Conservation (phyloP, 2,888 invertebrate genomes). For the Tortricodes alternella region DNA sequence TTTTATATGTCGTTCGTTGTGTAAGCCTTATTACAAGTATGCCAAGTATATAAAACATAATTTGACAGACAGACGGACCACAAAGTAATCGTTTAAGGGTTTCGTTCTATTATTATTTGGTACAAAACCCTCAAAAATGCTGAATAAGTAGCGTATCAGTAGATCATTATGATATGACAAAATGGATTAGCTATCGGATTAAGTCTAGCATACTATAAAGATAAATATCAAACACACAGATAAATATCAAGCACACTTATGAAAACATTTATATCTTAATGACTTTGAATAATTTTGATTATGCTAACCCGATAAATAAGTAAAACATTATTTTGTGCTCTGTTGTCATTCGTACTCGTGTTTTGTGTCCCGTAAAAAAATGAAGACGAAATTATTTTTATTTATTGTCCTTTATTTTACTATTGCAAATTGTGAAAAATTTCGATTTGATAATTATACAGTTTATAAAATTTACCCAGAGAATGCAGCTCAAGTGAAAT, state of each 20-base stretch:
- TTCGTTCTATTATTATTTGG: too few species aligned
- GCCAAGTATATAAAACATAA: too few species aligned
- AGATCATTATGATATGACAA: background rate
- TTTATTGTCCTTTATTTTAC: background rate
- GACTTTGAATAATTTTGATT: too few species aligned
- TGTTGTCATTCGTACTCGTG: background rate
- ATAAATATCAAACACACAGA: background rate
- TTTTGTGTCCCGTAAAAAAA: background rate
- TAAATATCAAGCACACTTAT: too few species aligned
- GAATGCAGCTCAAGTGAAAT: slow-evolving; percentile 68
- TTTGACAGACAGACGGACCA: too few species aligned
- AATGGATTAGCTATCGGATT: background rate
- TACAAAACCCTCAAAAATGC: too few species aligned
- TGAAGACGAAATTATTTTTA: background rate
- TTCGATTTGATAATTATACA: slow-evolving; percentile 65
- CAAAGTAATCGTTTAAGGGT: too few species aligned
- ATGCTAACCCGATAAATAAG: background rate
- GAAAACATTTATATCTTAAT: background rate
- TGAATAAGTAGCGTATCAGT: background rate
- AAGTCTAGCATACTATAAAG: background rate
- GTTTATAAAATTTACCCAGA: slow-evolving; percentile 82
- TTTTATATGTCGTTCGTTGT: too few species aligned
- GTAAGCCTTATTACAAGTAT: too few species aligned
- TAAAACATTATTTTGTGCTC: background rate
- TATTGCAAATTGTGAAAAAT: slow-evolving; percentile 43